Evolutionary conservation across 2,113 vertebrate species (phyloP), one percentile per base, ranked within the genome.

Genomic region (Monopterus albus): DNA sequence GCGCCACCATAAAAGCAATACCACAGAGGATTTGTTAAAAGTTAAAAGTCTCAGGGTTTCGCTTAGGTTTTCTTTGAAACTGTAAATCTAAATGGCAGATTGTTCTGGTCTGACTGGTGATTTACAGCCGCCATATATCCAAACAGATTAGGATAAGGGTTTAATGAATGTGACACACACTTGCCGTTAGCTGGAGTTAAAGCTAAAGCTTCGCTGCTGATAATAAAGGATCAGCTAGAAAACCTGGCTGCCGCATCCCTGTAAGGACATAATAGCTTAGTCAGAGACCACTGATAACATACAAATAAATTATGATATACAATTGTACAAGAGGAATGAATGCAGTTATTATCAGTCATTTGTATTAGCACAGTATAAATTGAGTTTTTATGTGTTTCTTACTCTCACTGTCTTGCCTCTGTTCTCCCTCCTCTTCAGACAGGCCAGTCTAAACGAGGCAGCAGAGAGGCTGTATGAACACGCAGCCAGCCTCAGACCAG

Each of bases 401-500:
- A 42, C 4, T 25, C 31, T 38, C 11, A 6, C 12, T 58, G 33
- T 5, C 36, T n/a, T 51, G 5, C 40, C 40, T 31, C 36, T 52
- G 10, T 26, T 58, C 7, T 39, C 73, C 43, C 43, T 62, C 11
- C 46, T 75, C 29, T 62, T 35, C 86, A 99, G 97, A 85, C 97
- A 99, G 86, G 97, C 97, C 68, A 96, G 93, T 91, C 93, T 97
- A 65, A 98, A 99, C n/a, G 94, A 96, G 85, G 97, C 95, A 76
- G 97, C 97, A 0, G 97, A 99, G 87, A 93, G 91, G 56, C 96
- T 96, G 77, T 99, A 99, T 6, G 89, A 95, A 84, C 92, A 92
- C 58, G 96, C 97, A 65, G 96, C 97, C 82, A 89, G 83, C 78
- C 91, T 99, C 72, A 94, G 95, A 90, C 96, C 97, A 79, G 92